Percentiles rank a stretch among this genome's conserved stretches.
phyloP scores from a whole-genome alignment of 2,888 invertebrate genomes.

The Hypsopygia costalis region DNA sequence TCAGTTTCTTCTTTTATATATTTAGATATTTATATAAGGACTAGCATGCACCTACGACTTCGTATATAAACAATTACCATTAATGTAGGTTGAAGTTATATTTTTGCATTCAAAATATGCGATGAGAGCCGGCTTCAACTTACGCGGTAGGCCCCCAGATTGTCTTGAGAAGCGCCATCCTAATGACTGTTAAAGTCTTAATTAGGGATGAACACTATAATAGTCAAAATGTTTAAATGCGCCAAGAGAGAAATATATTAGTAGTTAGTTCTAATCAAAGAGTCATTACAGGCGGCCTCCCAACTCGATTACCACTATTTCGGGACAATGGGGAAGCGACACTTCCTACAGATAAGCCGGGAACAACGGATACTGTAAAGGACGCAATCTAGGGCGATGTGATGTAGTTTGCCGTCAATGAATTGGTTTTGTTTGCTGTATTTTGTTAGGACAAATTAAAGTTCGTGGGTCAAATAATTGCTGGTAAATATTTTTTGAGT shows the following conservation, averaged over 20 bases:
- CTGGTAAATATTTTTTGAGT: too few relatives aligned
- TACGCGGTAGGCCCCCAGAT: too few relatives aligned
- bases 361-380: conserved; percentile 13
- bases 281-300: conserved; percentile 55
- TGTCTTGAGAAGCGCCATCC: too few relatives aligned
- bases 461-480: not conserved
- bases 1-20: too few relatives aligned
- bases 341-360: conserved; percentile 46
- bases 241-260: not conserved
- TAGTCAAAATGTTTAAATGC: conserved; percentile 14
- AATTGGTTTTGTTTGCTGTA: conserved; percentile 1
- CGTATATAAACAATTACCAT: too few relatives aligned
- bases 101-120: too few relatives aligned
- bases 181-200: too few relatives aligned
- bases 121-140: too few relatives aligned
- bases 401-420: conserved; percentile 18
- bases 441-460: not conserved
- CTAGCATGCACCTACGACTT: too few relatives aligned
- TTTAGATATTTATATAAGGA: too few relatives aligned
- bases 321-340: conserved; percentile 48
- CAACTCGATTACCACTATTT: conserved; percentile 60
- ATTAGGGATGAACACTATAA: conserved; percentile 20
- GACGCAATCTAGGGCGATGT: conserved; percentile 16
- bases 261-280: conserved; percentile 55
- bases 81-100: too few relatives aligned